phyloP scores from a whole-genome alignment of 2,113 vertebrate species.

The Rhodinocichla rosea region DNA sequence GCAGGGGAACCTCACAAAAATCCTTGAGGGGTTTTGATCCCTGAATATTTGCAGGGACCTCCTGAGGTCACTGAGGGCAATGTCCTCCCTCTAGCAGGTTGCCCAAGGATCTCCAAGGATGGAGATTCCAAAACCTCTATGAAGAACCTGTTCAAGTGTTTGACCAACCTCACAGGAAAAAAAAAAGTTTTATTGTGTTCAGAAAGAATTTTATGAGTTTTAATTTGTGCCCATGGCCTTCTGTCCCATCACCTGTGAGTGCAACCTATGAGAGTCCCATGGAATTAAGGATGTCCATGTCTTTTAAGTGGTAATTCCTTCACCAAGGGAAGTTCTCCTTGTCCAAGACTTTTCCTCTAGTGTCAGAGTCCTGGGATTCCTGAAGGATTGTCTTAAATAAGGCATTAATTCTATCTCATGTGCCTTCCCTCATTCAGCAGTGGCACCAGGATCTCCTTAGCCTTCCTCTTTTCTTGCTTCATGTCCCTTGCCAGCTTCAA shows the following conservation, averaged over 20 bases:
- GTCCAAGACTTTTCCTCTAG: background rate
- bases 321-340: background rate
- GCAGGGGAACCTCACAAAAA: background rate
- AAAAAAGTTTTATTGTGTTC: background rate
- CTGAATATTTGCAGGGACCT: background rate
- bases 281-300: background rate
- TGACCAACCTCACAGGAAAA: background rate
- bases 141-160: background rate
- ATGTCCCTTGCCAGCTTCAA: background rate
- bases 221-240: background rate
- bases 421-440: background rate
- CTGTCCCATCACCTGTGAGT: background rate
- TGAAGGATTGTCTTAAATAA: background rate
- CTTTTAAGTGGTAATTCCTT: background rate
- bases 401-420: background rate
- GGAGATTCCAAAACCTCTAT: background rate
- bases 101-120: background rate
- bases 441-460: background rate
- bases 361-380: background rate
- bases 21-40: background rate
- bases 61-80: background rate
- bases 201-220: background rate
- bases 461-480: background rate
- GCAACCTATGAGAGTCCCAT: background rate
- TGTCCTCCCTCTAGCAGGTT: background rate